phyloP scores from a whole-genome alignment of 2,113 vertebrate genomes.

The Stigmatopora argus region DNA sequence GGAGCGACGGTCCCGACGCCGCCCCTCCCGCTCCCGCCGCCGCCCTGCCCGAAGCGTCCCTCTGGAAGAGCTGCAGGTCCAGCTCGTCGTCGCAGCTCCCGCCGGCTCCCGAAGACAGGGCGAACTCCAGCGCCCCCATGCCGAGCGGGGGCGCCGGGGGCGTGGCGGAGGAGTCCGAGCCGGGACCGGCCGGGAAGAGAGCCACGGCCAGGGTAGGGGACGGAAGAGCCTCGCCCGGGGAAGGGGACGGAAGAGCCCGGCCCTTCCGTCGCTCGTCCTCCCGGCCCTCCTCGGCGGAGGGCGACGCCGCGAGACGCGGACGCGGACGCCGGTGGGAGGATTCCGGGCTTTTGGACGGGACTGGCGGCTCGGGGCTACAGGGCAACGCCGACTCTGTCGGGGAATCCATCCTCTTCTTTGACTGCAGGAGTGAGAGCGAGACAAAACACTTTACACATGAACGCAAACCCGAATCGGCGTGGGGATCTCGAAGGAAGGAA shows the following conservation, averaged over 20 bases:
- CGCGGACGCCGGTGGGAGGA: constrained; percentile 55
- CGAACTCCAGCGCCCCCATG: constrained; percentile 69
- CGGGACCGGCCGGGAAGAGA: constrained; percentile 65
- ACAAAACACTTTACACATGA: constrained; percentile 1
- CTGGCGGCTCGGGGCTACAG: constrained; percentile 69
- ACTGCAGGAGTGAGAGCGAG: constrained; percentile 10
- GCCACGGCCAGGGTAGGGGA: constrained; percentile 69
- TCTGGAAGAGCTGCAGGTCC: constrained; percentile 85
- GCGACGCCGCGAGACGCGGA: constrained; percentile 63
- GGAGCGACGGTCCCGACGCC: constrained; percentile 60
- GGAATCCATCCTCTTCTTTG: constrained; percentile 73
- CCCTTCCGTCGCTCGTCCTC: constrained; percentile 46
- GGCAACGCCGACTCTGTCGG: constrained; percentile 73
- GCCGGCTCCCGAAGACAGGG: constrained; percentile 63
- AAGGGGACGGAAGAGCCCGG: constrained; percentile 56
- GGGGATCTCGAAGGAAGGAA: not conserved
- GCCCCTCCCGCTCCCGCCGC: constrained; percentile 46
- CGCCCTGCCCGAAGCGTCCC: constrained; percentile 61
- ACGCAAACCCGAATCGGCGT: not conserved
- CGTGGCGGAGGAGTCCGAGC: constrained; percentile 62
- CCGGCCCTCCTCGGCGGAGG: constrained; percentile 39
- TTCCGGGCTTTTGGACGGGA: constrained; percentile 64
- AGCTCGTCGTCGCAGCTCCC: constrained; percentile 76
- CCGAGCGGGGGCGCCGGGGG: constrained; percentile 56
- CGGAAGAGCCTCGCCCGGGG: constrained; percentile 44